Percentiles rank a stretch among this genome's conserved stretches.
Conservation (phyloP, 2,888 invertebrate species). For the Melipona bicolor region DNA sequence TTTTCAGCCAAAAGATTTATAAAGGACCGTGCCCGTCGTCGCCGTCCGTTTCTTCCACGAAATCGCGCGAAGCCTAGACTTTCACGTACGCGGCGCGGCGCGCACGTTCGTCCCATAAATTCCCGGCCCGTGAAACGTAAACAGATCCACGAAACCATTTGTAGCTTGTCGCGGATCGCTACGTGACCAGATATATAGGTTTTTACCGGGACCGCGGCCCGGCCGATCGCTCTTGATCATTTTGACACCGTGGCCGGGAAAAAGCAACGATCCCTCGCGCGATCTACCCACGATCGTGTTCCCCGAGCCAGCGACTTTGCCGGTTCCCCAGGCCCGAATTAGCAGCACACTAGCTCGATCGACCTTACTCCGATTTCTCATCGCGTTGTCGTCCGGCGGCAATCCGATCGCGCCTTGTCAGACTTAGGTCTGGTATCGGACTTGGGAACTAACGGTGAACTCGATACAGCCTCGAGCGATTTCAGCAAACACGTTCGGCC, state of each 20-base stretch:
- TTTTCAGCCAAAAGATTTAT: slow-evolving; percentile 60
- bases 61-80: slow-evolving; percentile 50
- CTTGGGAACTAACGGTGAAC: slow-evolving; percentile 28
- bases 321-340: slow-evolving; percentile 36
- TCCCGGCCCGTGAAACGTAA: slow-evolving; percentile 45
- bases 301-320: neutral
- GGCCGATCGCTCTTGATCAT: slow-evolving; percentile 55
- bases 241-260: slow-evolving; percentile 47
- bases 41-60: slow-evolving; percentile 54
- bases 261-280: slow-evolving; percentile 30
- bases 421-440: slow-evolving; percentile 7
- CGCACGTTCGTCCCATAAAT: slow-evolving; percentile 67
- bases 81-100: slow-evolving; percentile 48
- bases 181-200: slow-evolving; percentile 56
- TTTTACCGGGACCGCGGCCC: slow-evolving; percentile 34
- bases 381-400: slow-evolving; percentile 17
- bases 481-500: neutral
- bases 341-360: slow-evolving; percentile 34
- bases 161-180: slow-evolving; percentile 52
- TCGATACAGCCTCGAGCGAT: neutral
- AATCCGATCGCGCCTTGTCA: slow-evolving; percentile 41
- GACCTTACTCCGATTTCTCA: slow-evolving; percentile 50
- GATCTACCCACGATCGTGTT: neutral
- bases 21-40: slow-evolving; percentile 32
- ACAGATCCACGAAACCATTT: slow-evolving; percentile 66